phyloP scores from a whole-genome alignment of 2,888 invertebrate genomes.

The Clusia tigrina region DNA sequence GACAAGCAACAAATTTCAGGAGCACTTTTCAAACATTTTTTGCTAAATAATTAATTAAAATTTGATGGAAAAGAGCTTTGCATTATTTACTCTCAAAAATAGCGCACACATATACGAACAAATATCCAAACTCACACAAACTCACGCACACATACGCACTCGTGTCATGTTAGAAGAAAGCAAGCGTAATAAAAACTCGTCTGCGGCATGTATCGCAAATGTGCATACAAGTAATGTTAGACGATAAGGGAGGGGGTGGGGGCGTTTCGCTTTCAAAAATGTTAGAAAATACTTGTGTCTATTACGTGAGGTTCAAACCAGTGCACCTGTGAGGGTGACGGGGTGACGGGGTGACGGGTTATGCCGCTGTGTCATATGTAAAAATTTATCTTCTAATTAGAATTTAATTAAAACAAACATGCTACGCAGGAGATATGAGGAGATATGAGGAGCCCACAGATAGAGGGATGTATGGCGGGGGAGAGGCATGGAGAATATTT shows the following conservation, averaged over 20 bases:
- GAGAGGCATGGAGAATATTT: too few species aligned
- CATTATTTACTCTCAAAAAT: conserved; percentile 58
- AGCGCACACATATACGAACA: conserved; percentile 30
- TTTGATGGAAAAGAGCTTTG: conserved; percentile 63
- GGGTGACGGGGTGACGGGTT: conserved; percentile 13
- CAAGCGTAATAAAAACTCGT: conserved; percentile 15
- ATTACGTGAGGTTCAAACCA: conserved; percentile 39
- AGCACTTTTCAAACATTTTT: conserved; percentile 42
- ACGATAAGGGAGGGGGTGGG: conserved; percentile 31
- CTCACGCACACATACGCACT: conserved; percentile 23
- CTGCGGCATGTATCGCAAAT: conserved; percentile 14
- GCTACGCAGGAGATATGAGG: conserved; percentile 17
- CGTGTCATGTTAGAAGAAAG: conserved; percentile 11
- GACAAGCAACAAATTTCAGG: neutral
- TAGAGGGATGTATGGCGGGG: too few species aligned
- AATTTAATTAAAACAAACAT: conserved; percentile 60
- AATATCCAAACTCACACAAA: too few species aligned
- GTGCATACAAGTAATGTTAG: too few species aligned
- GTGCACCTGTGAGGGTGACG: too few species aligned
- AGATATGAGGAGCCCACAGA: too few species aligned
- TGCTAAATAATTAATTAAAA: conserved; percentile 63
- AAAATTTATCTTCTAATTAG: conserved; percentile 55
- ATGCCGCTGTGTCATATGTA: conserved; percentile 20
- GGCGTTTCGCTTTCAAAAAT: conserved; percentile 55
- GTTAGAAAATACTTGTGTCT: conserved; percentile 42